These are phyloP conservation scores for Formica exsecta DNA, from an alignment of 1,140 invertebrate genomes.

Conservation along the genomic window DNA sequence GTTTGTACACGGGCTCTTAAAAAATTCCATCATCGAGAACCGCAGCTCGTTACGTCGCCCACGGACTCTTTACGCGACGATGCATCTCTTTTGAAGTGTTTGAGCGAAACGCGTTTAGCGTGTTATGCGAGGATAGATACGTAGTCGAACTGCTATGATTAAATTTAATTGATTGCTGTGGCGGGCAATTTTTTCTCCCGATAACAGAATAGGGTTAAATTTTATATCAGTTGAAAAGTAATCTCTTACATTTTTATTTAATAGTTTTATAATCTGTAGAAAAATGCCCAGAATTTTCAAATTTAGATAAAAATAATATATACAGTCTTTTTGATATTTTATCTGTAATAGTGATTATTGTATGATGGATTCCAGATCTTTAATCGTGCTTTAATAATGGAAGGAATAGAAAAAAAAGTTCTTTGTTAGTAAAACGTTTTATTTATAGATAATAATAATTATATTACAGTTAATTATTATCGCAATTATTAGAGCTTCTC, in stretches of 20 bases:
- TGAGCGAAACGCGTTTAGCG: slow-evolving; percentile 46
- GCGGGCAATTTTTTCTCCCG: background rate
- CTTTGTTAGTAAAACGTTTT: background rate
- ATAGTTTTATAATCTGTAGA: background rate
- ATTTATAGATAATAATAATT: background rate
- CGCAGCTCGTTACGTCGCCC: slow-evolving; percentile 57
- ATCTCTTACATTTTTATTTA: background rate
- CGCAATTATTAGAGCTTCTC: background rate
- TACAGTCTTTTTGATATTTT: background rate
- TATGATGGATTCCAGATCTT: background rate
- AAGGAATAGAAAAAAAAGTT: background rate
- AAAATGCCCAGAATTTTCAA: background rate
- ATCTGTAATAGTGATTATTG: background rate
- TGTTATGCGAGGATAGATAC: slow-evolving; percentile 46
- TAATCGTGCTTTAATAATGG: too few relatives aligned
- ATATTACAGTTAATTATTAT: background rate
- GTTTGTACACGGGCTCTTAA: slow-evolving; percentile 55
- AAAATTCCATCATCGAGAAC: slow-evolving; percentile 68
- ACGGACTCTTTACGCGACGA: slow-evolving; percentile 45
- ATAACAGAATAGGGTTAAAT: background rate
- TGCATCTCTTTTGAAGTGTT: slow-evolving; percentile 15
- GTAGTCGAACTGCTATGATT: background rate
- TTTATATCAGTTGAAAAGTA: background rate
- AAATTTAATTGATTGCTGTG: background rate
- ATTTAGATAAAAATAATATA: background rate